These are phyloP conservation scores for Lasioglossum figueresi DNA, from an alignment of 2,888 invertebrate genomes.

Conservation along the genomic window DNA sequence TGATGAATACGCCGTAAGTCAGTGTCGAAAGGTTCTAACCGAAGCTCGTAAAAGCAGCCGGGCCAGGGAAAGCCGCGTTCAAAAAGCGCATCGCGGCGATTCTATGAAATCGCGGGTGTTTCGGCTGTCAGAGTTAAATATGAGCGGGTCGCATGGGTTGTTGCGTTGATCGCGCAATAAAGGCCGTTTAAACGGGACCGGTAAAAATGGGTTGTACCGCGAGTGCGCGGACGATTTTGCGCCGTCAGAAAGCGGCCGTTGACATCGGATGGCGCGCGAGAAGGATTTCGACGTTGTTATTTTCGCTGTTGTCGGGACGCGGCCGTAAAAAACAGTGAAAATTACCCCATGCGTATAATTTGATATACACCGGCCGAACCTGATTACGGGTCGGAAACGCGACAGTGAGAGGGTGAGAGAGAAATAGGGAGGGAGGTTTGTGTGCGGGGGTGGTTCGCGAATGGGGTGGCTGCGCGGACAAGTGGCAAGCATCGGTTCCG, in stretches of 20 bases:
- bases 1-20: neutral
- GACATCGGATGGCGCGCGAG: slow-evolving; percentile 52
- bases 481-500: slow-evolving; percentile 49
- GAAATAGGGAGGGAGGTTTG: neutral
- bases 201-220: slow-evolving; percentile 39
- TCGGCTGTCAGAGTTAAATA: slow-evolving; percentile 45
- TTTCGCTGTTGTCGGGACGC: slow-evolving; percentile 42
- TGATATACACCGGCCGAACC: slow-evolving; percentile 56
- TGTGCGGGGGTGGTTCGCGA: neutral
- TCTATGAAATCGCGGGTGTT: neutral
- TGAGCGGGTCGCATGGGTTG: slow-evolving; percentile 26
- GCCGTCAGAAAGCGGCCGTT: slow-evolving; percentile 44
- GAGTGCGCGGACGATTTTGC: neutral
- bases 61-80: neutral
- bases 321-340: slow-evolving; percentile 58
- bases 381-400: slow-evolving; percentile 58
- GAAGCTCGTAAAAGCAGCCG: neutral
- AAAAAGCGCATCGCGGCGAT: neutral
- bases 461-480: slow-evolving; percentile 26
- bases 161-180: slow-evolving; percentile 57
- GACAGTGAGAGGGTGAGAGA: neutral
- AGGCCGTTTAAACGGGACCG: slow-evolving; percentile 45
- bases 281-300: slow-evolving; percentile 53
- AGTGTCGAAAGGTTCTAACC: neutral
- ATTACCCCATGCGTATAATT: slow-evolving; percentile 64